These are phyloP conservation scores for Cyclargus thomasi DNA, from an alignment of 1,140 invertebrate genomes.

Conservation along the genomic window DNA sequence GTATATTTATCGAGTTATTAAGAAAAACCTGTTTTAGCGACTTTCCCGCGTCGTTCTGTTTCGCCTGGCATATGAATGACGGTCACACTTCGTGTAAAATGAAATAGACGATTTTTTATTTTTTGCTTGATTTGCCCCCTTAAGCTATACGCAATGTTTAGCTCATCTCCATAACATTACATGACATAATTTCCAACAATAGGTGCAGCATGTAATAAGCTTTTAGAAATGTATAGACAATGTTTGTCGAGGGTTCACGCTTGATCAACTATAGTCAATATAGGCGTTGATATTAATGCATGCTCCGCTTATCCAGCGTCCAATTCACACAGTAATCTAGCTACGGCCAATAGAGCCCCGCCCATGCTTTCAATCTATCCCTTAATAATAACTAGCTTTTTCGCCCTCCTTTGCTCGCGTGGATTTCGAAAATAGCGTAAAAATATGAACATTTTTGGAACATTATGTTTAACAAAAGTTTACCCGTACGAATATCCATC, in stretches of 20 bases:
- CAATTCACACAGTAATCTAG: slow-evolving; percentile 15
- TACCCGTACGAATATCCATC: too few species aligned
- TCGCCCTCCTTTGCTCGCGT: too few species aligned
- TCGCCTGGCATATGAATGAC: too few species aligned
- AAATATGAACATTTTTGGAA: too few species aligned
- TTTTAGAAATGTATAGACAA: neutral
- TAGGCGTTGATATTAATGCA: slow-evolving; percentile 14
- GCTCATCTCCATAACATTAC: neutral
- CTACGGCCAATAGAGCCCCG: slow-evolving; percentile 10
- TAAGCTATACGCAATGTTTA: neutral
- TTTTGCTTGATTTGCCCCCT: too few species aligned
- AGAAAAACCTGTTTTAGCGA: too few species aligned
- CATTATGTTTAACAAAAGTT: too few species aligned
- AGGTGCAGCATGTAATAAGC: neutral
- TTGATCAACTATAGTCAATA: slow-evolving; percentile 14
- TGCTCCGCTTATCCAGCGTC: slow-evolving; percentile 5
- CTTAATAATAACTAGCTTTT: slow-evolving; percentile 9
- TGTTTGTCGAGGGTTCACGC: slow-evolving; percentile 6
- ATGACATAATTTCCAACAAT: neutral
- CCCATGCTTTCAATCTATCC: slow-evolving; percentile 10
- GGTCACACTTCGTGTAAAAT: too few species aligned
- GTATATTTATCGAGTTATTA: too few species aligned
- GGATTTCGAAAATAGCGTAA: too few species aligned
- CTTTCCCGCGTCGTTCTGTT: too few species aligned
- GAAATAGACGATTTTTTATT: too few species aligned